Percentiles rank a stretch among this genome's conserved stretches.
Conservation (phyloP, 2,113 vertebrate species). For the Crypturellus undulatus region DNA sequence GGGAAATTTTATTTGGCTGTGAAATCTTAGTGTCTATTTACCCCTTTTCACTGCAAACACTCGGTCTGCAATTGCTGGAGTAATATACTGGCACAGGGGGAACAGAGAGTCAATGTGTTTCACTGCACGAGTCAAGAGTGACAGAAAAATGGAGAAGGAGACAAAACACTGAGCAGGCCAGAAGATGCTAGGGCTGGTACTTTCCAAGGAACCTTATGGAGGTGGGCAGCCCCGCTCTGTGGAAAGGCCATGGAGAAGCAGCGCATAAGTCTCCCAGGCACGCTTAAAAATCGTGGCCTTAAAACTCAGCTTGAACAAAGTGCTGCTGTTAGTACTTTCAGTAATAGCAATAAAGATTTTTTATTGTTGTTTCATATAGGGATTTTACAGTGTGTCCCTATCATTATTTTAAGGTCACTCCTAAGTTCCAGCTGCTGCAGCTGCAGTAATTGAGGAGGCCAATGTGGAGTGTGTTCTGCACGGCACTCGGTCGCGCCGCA, state of each 20-base stretch:
- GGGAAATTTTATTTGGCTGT: neutral
- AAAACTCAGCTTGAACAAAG: conserved; percentile 32
- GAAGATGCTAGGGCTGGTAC: too few species aligned
- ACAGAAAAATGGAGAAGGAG: neutral
- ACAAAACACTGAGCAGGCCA: neutral
- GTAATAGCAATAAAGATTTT: conserved; percentile 17
- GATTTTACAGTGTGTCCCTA: neutral
- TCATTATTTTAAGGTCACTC: neutral
- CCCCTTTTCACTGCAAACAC: neutral
- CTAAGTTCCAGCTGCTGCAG: neutral
- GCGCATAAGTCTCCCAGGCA: neutral
- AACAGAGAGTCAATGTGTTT: accelerated
- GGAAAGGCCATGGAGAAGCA: neutral
- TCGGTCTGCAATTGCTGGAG: neutral
- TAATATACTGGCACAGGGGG: neutral
- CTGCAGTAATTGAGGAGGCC: neutral
- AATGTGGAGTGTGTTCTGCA: accelerated
- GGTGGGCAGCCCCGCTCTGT: neutral
- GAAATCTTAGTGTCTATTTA: neutral
- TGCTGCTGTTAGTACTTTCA: conserved; percentile 19
- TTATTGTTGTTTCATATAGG: neutral
- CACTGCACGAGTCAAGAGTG: neutral
- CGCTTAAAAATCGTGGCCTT: neutral
- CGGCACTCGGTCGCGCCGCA: accelerated
- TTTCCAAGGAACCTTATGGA: neutral